Evolutionary conservation across 2,113 vertebrate species (phyloP), one percentile per base, ranked within the genome.

Genomic region (Gymnobelideus leadbeateri): DNA sequence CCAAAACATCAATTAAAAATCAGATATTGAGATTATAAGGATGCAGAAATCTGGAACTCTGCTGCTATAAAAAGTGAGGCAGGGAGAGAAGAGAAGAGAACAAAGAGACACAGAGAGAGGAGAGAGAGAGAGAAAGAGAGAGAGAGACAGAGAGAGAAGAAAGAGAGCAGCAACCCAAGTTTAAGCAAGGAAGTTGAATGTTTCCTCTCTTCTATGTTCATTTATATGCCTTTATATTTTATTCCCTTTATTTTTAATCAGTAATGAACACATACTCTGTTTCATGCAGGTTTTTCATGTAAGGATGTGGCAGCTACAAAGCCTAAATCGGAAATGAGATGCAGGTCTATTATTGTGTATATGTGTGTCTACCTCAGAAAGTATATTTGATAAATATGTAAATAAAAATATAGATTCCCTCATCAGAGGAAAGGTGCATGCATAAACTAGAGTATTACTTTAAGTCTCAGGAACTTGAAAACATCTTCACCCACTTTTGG

Each of bases 321-420:
- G 94, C 84, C 26, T 95, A 89, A 68, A 43, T 43, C 43, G 68
- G n/a, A 94, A 95, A 57, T 93, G 28, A 96, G 51, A 89, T 91
- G 10, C 47, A 96, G 3, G 51, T 19, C 93, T 95, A 92, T 21
- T n/a, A 95, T 26, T 50, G 0, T 91, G 25, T 91, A 24, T 89
- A 47, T 92, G 3, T n/a, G 1, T 57, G 1, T 90, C 47, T 92
- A 90, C 90, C 49, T 0, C 28, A 92, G 37, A 91, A 97, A 91
- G 6, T 23, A 47, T 94, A 93, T 61, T 96, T 96, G 57, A 90
- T 95, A 95, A 96, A 94, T 77, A 94, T 91, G 54, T 49, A 96
- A 95, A 96, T 90, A 89, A 96, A 95, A 47, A 94, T 49, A 55
- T 8, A 68, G 51, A 95, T 26, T 96, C 50, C 46, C 31, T 94